These are phyloP conservation scores for Ptilonorhynchus violaceus DNA, from an alignment of 2,113 vertebrate species.

Conservation along the genomic window DNA sequence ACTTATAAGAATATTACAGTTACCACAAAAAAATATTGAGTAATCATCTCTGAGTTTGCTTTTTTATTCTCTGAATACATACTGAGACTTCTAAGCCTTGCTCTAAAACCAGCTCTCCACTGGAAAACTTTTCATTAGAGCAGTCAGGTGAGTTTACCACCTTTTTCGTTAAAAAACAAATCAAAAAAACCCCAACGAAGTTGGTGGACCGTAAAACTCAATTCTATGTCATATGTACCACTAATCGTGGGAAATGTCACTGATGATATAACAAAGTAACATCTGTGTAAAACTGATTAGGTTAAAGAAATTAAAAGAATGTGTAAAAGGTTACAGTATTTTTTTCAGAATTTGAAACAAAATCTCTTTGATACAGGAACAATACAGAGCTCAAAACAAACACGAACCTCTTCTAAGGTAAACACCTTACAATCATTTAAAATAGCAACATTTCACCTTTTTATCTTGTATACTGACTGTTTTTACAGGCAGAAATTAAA, in stretches of 20 bases:
- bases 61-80: not conserved
- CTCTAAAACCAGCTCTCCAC: not conserved
- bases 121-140: not conserved
- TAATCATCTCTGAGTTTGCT: not conserved
- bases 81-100: not conserved
- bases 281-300: not conserved
- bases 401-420: not conserved
- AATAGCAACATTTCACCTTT: not conserved
- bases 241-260: not conserved
- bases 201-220: not conserved
- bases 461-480: not conserved
- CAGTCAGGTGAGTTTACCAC: not conserved
- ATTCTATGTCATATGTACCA: not conserved
- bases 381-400: not conserved
- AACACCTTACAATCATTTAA: not conserved
- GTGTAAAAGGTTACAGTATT: not conserved
- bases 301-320: not conserved
- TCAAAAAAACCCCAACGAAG: not conserved
- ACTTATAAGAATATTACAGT: not conserved
- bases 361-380: not conserved
- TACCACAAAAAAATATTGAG: not conserved
- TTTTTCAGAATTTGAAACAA: not conserved
- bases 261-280: not conserved
- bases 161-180: not conserved
- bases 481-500: not conserved